A percentile compares a stretch with the other conserved stretches of the same genome.
phyloP scores from a whole-genome alignment of 2,888 invertebrate species.

The Entomobrya multifasciata region DNA sequence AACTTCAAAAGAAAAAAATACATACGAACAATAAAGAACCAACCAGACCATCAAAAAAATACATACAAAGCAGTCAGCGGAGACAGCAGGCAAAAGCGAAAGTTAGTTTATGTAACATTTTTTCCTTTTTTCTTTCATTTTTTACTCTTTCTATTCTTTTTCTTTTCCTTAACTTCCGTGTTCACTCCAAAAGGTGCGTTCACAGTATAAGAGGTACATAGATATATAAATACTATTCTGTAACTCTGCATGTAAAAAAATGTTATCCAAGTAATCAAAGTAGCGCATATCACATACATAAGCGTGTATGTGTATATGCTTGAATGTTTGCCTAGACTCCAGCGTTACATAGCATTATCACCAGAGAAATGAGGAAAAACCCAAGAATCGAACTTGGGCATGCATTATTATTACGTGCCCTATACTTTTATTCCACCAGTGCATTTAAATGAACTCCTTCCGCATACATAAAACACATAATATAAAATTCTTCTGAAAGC shows the following conservation, averaged over 20 bases:
- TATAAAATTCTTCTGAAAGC: neutral
- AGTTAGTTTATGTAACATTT: slow-evolving; percentile 49
- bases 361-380: slow-evolving; percentile 32
- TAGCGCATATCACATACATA: too few species aligned
- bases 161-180: slow-evolving; percentile 56
- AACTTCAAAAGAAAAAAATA: slow-evolving; percentile 54
- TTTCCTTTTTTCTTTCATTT: slow-evolving; percentile 34
- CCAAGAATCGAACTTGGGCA: slow-evolving; percentile 5
- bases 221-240: too few species aligned
- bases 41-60: neutral
- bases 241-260: too few species aligned
- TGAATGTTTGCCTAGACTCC: slow-evolving; percentile 23
- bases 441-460: neutral
- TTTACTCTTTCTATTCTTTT: neutral
- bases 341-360: slow-evolving; percentile 56
- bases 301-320: neutral
- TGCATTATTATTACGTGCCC: slow-evolving; percentile 23
- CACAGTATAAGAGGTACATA: too few species aligned
- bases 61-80: neutral
- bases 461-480: neutral
- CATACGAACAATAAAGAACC: neutral
- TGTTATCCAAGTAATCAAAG: too few species aligned
- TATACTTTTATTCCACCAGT: neutral
- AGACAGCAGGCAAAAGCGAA: neutral
- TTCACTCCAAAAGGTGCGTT: slow-evolving; percentile 58